Percentiles rank a stretch among this genome's conserved stretches.
phyloP scores from a whole-genome alignment of 2,113 vertebrate genomes.

The Holacanthus passer region DNA sequence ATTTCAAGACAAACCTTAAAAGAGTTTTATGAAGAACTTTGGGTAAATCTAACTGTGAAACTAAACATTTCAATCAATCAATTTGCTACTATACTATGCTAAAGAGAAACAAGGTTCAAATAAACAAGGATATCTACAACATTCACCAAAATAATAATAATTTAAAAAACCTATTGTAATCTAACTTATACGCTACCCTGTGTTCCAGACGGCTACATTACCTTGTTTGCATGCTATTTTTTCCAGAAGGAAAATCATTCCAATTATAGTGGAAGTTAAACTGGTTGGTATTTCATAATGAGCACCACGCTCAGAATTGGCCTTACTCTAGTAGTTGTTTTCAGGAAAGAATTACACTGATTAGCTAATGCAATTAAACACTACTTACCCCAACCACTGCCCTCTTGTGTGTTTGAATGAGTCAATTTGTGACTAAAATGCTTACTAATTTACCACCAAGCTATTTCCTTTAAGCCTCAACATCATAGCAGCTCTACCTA shows the following conservation, averaged over 20 bases:
- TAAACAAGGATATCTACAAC: not conserved
- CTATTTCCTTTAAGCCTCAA: slow-evolving; percentile 35
- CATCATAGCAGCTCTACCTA: slow-evolving; percentile 29
- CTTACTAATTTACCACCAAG: slow-evolving; percentile 39
- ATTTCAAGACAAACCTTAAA: slow-evolving; percentile 35
- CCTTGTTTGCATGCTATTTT: slow-evolving; percentile 9
- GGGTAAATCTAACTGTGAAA: slow-evolving; percentile 16
- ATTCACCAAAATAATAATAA: not conserved
- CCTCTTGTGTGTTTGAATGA: slow-evolving; percentile 50
- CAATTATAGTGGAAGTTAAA: slow-evolving; percentile 42
- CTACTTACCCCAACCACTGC: slow-evolving; percentile 46
- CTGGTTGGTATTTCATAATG: slow-evolving; percentile 49
- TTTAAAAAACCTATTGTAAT: not conserved
- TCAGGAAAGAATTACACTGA: slow-evolving; percentile 59
- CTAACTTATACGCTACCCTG: not conserved
- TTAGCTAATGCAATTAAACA: slow-evolving; percentile 75
- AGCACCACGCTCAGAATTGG: slow-evolving; percentile 31
- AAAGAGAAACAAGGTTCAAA: not conserved
- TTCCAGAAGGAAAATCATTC: slow-evolving; percentile 42
- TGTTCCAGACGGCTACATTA: not conserved
- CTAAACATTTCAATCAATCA: not conserved
- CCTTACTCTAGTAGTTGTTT: slow-evolving; percentile 25
- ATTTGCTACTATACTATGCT: not conserved
- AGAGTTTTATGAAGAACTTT: slow-evolving; percentile 3
- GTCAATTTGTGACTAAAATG: slow-evolving; percentile 58